A percentile compares a stretch with the other conserved stretches of the same genome.
These are phyloP conservation scores for Sinocyclocheilus anophthalmus DNA, from an alignment of 2,113 vertebrate species.

Conservation along the genomic window DNA sequence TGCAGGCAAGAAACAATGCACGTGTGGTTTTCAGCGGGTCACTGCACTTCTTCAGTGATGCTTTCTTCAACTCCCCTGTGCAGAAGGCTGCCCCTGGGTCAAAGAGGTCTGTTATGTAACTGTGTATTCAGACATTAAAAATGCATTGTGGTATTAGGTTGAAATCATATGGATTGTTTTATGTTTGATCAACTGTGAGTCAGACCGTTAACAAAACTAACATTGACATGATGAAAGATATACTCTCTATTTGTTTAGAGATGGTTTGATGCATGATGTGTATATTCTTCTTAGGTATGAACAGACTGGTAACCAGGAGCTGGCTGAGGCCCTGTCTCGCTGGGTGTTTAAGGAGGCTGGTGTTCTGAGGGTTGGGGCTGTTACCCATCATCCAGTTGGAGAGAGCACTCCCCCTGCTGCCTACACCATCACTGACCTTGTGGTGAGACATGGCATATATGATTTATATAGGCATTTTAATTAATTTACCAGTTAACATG, in stretches of 20 bases:
- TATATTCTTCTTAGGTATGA: slow-evolving; percentile 74
- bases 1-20: slow-evolving; percentile 96
- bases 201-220: neutral
- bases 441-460: slow-evolving; percentile 79
- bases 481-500: neutral
- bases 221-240: neutral
- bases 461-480: neutral
- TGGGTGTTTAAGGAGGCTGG: slow-evolving; percentile 99
- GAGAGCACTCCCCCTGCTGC: slow-evolving; percentile 85
- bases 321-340: slow-evolving; percentile 88
- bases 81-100: slow-evolving; percentile 89
- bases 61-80: slow-evolving; percentile 92
- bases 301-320: slow-evolving; percentile 90
- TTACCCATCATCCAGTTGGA: slow-evolving; percentile 91
- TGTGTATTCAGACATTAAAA: neutral
- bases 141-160: neutral
- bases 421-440: slow-evolving; percentile 94
- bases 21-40: slow-evolving; percentile 95
- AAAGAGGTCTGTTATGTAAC: slow-evolving; percentile 75
- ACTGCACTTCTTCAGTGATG: slow-evolving; percentile 94
- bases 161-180: neutral
- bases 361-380: slow-evolving; percentile 90
- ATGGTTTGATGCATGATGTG: neutral
- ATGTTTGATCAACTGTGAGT: neutral
- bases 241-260: neutral